Conservation (phyloP, 2,113 vertebrate genomes). For the Channa maculata region DNA sequence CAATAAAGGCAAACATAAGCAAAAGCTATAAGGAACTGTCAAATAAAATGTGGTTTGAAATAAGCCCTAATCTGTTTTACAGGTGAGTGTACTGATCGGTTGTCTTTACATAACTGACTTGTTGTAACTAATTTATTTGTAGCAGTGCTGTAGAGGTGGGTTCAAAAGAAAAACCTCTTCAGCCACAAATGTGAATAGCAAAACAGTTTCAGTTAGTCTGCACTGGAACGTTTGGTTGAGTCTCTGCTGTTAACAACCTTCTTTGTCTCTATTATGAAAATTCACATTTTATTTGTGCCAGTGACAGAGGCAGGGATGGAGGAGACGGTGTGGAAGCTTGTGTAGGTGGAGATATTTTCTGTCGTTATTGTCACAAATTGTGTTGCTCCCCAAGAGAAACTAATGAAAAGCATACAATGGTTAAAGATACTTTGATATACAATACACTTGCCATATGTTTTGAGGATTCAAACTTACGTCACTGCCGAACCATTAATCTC, state of each 20-base stretch:
- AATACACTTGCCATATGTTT: background rate
- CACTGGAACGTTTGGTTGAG: background rate
- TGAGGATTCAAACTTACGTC: background rate
- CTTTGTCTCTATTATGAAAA: constrained; percentile 15
- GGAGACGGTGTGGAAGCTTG: constrained; percentile 20
- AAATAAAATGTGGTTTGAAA: no score
- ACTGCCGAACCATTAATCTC: background rate
- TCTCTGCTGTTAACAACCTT: constrained; percentile 23
- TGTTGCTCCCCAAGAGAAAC: background rate
- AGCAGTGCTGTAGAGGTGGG: background rate
- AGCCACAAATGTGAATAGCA: constrained; percentile 16
- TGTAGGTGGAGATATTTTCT: constrained; percentile 55
- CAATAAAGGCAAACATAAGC: no score
- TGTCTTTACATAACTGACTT: constrained; percentile 7
- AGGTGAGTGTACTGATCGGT: background rate
- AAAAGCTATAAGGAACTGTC: no score
- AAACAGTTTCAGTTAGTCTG: background rate
- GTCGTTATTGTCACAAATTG: constrained; percentile 19
- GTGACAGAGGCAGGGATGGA: constrained; percentile 7
- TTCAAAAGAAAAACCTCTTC: background rate
- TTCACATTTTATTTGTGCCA: constrained; percentile 22
- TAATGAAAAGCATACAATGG: background rate
- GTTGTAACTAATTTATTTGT: constrained; percentile 8
- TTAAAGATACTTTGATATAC: background rate
- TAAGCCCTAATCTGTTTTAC: no score